Percentiles rank a stretch among this genome's conserved stretches.
Evolutionary conservation across 2,797 vertebrate species (phyloP).

Genomic region (Manis pentadactyla): DNA sequence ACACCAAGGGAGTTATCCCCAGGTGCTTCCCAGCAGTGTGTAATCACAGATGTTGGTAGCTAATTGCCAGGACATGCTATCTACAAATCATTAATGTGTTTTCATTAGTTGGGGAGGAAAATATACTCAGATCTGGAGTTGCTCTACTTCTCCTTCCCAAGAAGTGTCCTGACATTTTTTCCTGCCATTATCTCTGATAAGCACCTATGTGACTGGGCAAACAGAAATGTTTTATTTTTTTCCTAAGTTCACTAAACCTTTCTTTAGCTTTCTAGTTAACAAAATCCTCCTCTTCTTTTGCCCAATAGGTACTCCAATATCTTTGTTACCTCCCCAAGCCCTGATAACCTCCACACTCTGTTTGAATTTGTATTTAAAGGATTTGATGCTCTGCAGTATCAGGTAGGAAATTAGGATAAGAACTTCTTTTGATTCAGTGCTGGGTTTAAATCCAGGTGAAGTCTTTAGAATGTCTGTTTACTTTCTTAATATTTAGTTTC

Average conservation of each 20-base stretch:
- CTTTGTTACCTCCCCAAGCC: constrained; percentile 98
- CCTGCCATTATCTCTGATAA: background rate
- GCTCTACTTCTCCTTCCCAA: background rate
- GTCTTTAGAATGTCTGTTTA: background rate
- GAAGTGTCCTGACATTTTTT: background rate
- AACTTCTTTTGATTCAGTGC: background rate
- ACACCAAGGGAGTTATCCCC: background rate
- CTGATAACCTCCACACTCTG: constrained; percentile 97
- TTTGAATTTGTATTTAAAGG: constrained; percentile 99
- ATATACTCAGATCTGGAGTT: background rate
- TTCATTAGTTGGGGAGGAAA: background rate
- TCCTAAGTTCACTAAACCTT: background rate
- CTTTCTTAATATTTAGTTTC: background rate
- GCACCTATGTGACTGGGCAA: background rate
- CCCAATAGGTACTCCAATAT: constrained; percentile 96
- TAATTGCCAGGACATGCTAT: accelerated
- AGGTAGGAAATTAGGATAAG: constrained; percentile 87
- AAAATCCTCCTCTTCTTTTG: background rate
- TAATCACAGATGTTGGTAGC: background rate
- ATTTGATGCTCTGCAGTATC: constrained; percentile 96
- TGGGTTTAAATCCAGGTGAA: background rate
- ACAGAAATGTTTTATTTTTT: background rate
- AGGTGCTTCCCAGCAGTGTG: background rate
- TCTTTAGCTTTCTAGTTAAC: background rate
- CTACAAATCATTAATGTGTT: background rate